phyloP scores from a whole-genome alignment of 2,888 invertebrate genomes.

The Heliconius aoede region DNA sequence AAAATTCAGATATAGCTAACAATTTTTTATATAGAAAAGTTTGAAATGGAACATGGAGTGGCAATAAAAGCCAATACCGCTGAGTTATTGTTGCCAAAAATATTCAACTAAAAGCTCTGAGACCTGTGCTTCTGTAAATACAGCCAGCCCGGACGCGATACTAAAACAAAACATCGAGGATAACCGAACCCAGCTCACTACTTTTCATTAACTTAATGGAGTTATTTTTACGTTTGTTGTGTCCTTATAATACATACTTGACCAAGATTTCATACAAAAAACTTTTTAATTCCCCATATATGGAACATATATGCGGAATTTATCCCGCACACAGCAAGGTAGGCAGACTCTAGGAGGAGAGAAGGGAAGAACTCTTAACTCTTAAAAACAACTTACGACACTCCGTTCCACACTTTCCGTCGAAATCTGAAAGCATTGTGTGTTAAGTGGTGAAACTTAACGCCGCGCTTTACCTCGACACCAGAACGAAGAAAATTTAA shows the following conservation, averaged over 20 bases:
- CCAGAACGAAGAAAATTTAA: too few relatives aligned
- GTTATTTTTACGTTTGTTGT: slow-evolving; percentile 32
- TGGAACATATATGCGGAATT: too few relatives aligned
- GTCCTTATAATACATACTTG: background rate
- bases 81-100: slow-evolving; percentile 34
- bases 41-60: slow-evolving; percentile 11
- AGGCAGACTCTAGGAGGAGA: too few relatives aligned
- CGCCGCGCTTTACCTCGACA: too few relatives aligned
- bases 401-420: too few relatives aligned
- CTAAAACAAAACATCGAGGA: slow-evolving; percentile 36
- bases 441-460: too few relatives aligned
- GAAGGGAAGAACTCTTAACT: too few relatives aligned
- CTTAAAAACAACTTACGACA: too few relatives aligned
- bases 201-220: slow-evolving; percentile 42
- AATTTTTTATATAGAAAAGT: background rate
- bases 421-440: too few relatives aligned
- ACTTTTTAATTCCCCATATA: background rate
- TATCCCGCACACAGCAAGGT: too few relatives aligned
- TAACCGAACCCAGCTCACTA: slow-evolving; percentile 34
- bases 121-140: slow-evolving; percentile 35
- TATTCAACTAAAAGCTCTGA: slow-evolving; percentile 33
- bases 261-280: background rate
- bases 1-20: background rate
- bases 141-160: slow-evolving; percentile 34
- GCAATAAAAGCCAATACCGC: slow-evolving; percentile 26